Evolutionary conservation across 2,797 vertebrate species (phyloP).

Genomic region (Bovichtus variegatus): DNA sequence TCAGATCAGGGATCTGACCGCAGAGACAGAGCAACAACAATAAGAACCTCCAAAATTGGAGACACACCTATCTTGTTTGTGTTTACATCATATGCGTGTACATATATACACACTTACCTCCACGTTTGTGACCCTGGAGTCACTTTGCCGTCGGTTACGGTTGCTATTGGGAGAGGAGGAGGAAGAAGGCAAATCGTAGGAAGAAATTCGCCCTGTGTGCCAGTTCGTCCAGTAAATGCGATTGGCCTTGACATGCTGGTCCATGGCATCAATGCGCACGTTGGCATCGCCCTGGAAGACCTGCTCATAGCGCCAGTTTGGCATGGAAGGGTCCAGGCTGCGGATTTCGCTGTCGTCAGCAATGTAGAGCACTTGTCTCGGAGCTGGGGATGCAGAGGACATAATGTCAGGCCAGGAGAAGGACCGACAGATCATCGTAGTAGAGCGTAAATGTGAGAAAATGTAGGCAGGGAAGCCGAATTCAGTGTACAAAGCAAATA

Average conservation of each 20-base stretch:
- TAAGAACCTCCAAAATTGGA: background rate
- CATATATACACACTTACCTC: conserved; percentile 75
- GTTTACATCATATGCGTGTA: background rate
- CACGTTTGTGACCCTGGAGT: conserved; percentile 89
- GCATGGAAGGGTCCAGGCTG: conserved; percentile 92
- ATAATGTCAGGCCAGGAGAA: background rate
- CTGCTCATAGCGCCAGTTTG: conserved; percentile 93
- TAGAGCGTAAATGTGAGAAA: background rate
- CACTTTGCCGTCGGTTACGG: conserved; percentile 91
- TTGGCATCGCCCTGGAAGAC: conserved; percentile 94
- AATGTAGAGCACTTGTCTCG: conserved; percentile 92
- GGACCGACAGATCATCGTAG: background rate
- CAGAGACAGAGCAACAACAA: background rate
- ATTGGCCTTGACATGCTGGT: conserved; percentile 93
- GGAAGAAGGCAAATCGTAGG: conserved; percentile 87
- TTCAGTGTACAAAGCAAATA: background rate
- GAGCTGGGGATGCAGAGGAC: conserved; percentile 78
- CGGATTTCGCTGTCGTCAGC: conserved; percentile 97
- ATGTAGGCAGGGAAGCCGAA: accelerated
- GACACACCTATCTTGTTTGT: background rate
- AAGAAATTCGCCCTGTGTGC: conserved; percentile 96
- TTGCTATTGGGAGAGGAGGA: conserved; percentile 83
- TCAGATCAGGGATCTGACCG: conserved; percentile 92
- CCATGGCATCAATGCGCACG: conserved; percentile 97
- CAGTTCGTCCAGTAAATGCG: conserved; percentile 99